Evolutionary conservation across 2,113 vertebrate genomes (phyloP).

Genomic region (Equus quagga): DNA sequence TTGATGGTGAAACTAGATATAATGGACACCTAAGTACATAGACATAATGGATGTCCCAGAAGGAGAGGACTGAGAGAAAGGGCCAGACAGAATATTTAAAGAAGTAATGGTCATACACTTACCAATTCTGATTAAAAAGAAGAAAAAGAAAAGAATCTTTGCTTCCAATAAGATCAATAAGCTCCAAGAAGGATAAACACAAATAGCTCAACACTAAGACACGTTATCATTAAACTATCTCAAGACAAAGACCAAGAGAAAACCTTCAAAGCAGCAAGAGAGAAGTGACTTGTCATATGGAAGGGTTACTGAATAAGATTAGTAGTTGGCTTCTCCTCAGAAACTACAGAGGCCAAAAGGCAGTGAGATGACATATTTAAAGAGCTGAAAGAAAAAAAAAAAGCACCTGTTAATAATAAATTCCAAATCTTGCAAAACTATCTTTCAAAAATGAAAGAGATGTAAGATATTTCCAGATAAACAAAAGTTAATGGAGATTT

Average conservation of each 20-base stretch:
- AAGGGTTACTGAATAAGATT: too few relatives aligned
- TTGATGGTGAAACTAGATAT: not conserved
- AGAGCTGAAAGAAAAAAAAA: too few relatives aligned
- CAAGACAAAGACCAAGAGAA: not conserved
- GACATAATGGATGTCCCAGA: not conserved
- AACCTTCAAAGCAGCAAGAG: not conserved
- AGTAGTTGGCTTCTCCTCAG: too few relatives aligned
- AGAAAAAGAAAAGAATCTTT: not conserved
- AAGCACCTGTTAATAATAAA: too few relatives aligned
- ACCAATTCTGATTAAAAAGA: not conserved
- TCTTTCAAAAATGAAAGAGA: not conserved
- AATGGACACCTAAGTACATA: not conserved
- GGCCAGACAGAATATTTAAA: not conserved
- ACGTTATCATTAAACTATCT: not conserved
- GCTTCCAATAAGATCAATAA: not conserved
- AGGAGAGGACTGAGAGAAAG: not conserved
- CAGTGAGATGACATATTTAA: too few relatives aligned
- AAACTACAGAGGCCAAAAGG: too few relatives aligned
- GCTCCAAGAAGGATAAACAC: not conserved
- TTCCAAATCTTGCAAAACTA: too few relatives aligned
- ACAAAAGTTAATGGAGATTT: not conserved
- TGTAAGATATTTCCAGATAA: not conserved
- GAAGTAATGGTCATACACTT: not conserved
- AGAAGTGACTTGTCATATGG: not conserved
- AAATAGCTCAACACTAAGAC: not conserved